Evolutionary conservation across 2,797 vertebrate genomes (phyloP), one percentile per base, ranked within the genome.

Genomic region (Gymnoscopelus braueri): DNA sequence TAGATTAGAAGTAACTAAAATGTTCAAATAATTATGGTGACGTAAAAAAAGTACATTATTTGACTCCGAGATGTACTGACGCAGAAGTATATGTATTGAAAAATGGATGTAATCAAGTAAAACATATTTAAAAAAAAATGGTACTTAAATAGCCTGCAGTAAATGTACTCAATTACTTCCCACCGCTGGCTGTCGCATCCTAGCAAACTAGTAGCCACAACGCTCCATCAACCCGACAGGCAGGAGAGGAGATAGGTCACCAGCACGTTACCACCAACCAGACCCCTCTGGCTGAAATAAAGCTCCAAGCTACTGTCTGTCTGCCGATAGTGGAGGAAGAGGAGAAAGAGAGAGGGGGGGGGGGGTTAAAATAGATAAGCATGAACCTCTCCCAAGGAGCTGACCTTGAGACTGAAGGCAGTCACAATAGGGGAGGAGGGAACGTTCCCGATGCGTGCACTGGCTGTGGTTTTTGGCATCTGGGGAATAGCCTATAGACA

Each of bases 331-430:
- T 77, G 64, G 55, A 44, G 19, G 54, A 29, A 65, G 69, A 50
- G 19, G 13, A 1, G 68, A 51, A 64, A 65, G 65, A 74, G 75
- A 19, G 26, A 19, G 35, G 10, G 55, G 69, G 44, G 53, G 69
- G 14, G 19, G 51, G 39, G 65, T 58, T 11, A 54, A 63, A 74
- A 79, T 84, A 87, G 90, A 92, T 93, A 93, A 93, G 88, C 85
- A 78, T 74, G 86, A 83, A 79, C 67, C 80, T 85, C 76, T 86
- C 69, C 59, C 74, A 88, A 75, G 81, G 77, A 87, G 73, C 74
- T 90, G 91, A 95, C 93, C 93, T 94, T 94, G 90, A 89, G 76
- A 81, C 78, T 75, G 82, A 19, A 19, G 19, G 84, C 60, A 61
- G 84, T 87, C 92, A 90, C 90, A 91, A 89, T 84, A 85, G 85